These are phyloP conservation scores for Drosophila greeni DNA, from an alignment of 2,888 invertebrate species.

Conservation along the genomic window DNA sequence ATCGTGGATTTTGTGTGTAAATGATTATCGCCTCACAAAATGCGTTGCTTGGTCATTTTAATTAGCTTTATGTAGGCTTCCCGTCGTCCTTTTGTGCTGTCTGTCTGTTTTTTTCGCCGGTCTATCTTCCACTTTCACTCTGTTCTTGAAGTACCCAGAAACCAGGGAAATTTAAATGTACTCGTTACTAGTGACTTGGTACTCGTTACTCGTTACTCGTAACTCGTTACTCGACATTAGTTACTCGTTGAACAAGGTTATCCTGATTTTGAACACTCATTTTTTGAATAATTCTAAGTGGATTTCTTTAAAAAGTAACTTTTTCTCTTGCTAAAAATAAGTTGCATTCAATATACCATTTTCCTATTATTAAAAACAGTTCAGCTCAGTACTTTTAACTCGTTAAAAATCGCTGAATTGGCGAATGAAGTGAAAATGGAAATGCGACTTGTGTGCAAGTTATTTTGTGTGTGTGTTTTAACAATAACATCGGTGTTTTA, in stretches of 20 bases:
- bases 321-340: neutral
- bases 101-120: neutral
- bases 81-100: constrained; percentile 35
- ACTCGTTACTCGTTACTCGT: neutral
- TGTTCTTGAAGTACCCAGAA: neutral
- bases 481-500: constrained; percentile 21
- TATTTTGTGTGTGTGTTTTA: neutral
- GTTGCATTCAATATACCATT: neutral
- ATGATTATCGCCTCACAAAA: constrained; percentile 66
- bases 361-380: neutral
- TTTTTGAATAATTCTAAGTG: neutral
- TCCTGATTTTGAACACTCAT: neutral
- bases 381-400: neutral
- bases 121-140: constrained; percentile 3
- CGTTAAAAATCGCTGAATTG: neutral
- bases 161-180: neutral
- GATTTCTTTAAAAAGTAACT: neutral
- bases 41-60: constrained; percentile 66
- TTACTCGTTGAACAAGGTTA: neutral
- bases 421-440: constrained; percentile 18
- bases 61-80: constrained; percentile 2
- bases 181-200: neutral
- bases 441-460: constrained; percentile 11
- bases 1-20: constrained; percentile 44
- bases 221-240: neutral